Evolutionary conservation across 2,113 vertebrate species (phyloP), one percentile per base, ranked within the genome.

Genomic region (Ahaetulla prasina): DNA sequence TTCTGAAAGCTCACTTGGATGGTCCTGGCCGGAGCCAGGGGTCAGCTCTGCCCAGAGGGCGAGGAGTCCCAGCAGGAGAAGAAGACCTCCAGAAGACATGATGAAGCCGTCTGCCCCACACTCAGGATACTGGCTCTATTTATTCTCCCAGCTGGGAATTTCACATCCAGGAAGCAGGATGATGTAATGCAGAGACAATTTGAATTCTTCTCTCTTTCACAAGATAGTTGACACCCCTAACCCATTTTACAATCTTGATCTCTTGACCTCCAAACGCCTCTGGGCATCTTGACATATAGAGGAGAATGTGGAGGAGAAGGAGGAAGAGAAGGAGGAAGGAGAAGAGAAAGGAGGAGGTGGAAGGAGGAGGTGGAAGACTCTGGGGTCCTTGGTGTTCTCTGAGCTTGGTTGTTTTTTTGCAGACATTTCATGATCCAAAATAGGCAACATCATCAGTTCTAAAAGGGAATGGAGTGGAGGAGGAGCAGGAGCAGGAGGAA

Each of bases 151-250:
- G 3, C 8, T 4, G 84, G 84, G 22, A 47, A 22, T 85, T 47
- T 85, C 84, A 85, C 20, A 68, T 68, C 63, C 30, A 68, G 63
- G 63, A 68, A n/a, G 30, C 63, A 74, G 63, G 63, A 2, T 35
- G 63, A 35, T 0, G 0, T 18, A 18, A 74, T 35, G n/a, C 4
- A 35, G n/a, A 1, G 14, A 74, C 0, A 7, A 18, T 35, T 0
- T 0, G 0, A 16, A 16, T 68, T 68, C 12, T n/a, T 68, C 16
- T 7, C 30, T 68, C 63, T 35, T 35, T 35, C 30, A 35, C 63
- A 68, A 68, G 30, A 7, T 68, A 12, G 63, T 68, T 6, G 12
- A 35, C 63, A 63, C 25, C 27, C 57, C 25, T 30, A 22, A 57
- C 55, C 22, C 7, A 57, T 57, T 23, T 22, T 8, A 23, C 54